Conservation (phyloP, 2,888 invertebrate genomes). For the Lottia gigantea region DNA sequence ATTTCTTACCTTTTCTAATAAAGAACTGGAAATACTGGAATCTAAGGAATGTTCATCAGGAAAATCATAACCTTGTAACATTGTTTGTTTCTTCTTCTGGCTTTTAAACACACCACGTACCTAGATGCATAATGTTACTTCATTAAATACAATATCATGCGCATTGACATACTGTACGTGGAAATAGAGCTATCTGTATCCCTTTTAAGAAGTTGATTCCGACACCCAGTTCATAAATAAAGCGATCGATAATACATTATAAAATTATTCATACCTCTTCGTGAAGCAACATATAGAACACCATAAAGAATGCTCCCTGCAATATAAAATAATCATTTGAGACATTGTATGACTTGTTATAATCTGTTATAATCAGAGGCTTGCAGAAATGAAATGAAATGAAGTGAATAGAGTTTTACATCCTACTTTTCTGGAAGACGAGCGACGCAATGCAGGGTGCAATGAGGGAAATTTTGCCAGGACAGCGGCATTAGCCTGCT, state of each 20-base stretch:
- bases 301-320: slow-evolving; percentile 68
- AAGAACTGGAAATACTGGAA: slow-evolving; percentile 38
- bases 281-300: slow-evolving; percentile 67
- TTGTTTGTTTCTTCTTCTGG: slow-evolving; percentile 55
- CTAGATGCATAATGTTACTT: slow-evolving; percentile 21
- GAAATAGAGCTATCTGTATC: not conserved
- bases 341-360: too few species aligned
- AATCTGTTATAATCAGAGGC: too few species aligned
- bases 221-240: not conserved
- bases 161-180: not conserved
- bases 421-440: too few species aligned
- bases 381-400: too few species aligned
- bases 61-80: slow-evolving; percentile 56
- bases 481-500: too few species aligned
- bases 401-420: too few species aligned
- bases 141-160: too few species aligned
- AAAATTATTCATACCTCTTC: slow-evolving; percentile 62
- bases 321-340: slow-evolving; percentile 29
- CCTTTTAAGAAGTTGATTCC: not conserved
- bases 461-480: too few species aligned
- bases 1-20: slow-evolving; percentile 25
- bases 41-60: slow-evolving; percentile 50
- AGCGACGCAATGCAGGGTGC: too few species aligned
- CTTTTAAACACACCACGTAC: slow-evolving; percentile 51
- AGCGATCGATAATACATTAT: not conserved